Percentiles rank a stretch among this genome's conserved stretches.
phyloP scores from a whole-genome alignment of 2,797 vertebrate genomes.

The Argentina silus region DNA sequence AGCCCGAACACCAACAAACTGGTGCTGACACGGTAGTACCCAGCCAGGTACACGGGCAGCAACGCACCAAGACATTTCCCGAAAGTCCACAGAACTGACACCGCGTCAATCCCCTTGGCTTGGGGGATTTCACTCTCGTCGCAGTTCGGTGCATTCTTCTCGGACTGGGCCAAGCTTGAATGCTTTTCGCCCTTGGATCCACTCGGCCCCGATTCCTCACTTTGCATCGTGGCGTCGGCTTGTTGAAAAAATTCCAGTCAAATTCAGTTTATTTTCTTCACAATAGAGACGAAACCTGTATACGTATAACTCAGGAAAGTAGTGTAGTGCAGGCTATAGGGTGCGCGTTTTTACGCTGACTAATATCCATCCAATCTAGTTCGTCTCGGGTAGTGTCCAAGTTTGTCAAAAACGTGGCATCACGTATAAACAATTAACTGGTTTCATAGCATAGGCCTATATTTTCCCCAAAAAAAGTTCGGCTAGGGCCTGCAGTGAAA shows the following conservation, averaged over 20 bases:
- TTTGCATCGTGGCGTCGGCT: conserved; percentile 56
- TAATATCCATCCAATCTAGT: background rate
- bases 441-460: too few relatives aligned
- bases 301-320: background rate
- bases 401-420: background rate
- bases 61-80: conserved; percentile 80
- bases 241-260: background rate
- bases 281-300: background rate
- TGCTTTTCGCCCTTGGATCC: conserved; percentile 30
- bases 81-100: conserved; percentile 80
- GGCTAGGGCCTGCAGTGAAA: too few relatives aligned
- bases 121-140: conserved; percentile 7
- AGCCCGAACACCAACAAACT: conserved; percentile 78
- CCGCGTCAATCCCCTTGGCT: conserved; percentile 65
- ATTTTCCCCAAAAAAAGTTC: too few relatives aligned
- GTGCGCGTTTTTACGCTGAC: background rate
- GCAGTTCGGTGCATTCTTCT: conserved; percentile 21
- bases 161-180: conserved; percentile 25
- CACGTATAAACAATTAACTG: too few relatives aligned
- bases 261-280: background rate
- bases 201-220: conserved; percentile 52
- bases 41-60: conserved; percentile 83
- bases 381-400: background rate
- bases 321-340: too few relatives aligned
- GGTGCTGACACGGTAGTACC: conserved; percentile 81